phyloP scores from a whole-genome alignment of 2,888 invertebrate species.

The Lypha dubia region DNA sequence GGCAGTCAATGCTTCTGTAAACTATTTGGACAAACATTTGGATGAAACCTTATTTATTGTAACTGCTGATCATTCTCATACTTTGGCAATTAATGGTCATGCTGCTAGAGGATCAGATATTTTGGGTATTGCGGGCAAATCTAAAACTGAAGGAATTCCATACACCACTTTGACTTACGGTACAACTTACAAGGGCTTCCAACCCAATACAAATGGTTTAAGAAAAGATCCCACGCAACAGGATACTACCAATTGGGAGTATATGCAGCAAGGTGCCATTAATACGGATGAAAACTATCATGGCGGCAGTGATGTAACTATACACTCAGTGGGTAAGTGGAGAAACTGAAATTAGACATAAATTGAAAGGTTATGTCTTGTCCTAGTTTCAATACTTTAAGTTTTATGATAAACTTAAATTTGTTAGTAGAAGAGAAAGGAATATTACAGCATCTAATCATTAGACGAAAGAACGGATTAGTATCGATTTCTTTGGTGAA shows the following conservation, averaged over 20 bases:
- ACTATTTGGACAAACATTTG: constrained; percentile 84
- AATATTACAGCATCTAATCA: no score
- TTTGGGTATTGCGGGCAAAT: constrained; percentile 87
- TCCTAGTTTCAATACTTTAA: no score
- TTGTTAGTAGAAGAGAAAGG: no score
- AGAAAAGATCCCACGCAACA: constrained; percentile 86
- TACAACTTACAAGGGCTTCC: constrained; percentile 89
- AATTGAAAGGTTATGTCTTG: not conserved
- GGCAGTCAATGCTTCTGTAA: constrained; percentile 88
- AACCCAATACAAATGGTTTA: constrained; percentile 82
- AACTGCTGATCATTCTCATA: constrained; percentile 93
- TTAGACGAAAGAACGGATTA: no score
- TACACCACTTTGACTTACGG: constrained; percentile 92
- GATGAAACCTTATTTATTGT: constrained; percentile 92
- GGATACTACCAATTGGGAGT: constrained; percentile 87
- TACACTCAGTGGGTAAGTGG: constrained; percentile 89
- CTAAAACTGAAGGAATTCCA: constrained; percentile 86
- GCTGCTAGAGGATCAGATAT: constrained; percentile 88
- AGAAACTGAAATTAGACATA: not conserved
- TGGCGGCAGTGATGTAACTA: constrained; percentile 92
- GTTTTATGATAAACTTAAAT: no score
- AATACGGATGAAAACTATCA: constrained; percentile 90
- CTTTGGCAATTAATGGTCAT: constrained; percentile 91
- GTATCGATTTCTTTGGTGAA: no score
- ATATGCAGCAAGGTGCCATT: constrained; percentile 89